A percentile compares a stretch with the other conserved stretches of the same genome.
These are phyloP conservation scores for Patella ulyssiponensis DNA, from an alignment of 2,888 invertebrate species.

Conservation along the genomic window DNA sequence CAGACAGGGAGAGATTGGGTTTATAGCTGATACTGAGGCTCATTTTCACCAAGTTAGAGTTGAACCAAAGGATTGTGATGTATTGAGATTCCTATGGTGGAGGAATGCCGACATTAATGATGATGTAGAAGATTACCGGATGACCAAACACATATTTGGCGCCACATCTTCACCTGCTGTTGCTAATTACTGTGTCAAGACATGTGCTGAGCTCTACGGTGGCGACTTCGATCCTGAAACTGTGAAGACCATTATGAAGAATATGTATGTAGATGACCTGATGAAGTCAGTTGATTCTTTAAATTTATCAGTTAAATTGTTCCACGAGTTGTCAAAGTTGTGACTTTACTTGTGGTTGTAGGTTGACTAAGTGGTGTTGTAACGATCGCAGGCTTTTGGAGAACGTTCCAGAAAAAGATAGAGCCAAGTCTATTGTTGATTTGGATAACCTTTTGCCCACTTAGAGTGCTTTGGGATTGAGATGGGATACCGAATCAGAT, in stretches of 20 bases:
- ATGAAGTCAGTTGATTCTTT: too few relatives aligned
- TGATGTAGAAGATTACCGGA: background rate
- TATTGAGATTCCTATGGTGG: background rate
- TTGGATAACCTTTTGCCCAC: background rate
- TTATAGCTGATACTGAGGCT: too few relatives aligned
- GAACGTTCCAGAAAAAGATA: background rate
- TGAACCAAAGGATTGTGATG: background rate
- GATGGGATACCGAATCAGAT: too few relatives aligned
- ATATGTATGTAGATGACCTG: too few relatives aligned
- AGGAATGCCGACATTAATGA: background rate
- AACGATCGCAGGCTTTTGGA: background rate
- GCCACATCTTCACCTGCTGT: background rate
- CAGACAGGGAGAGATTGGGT: too few relatives aligned
- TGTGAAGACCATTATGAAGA: too few relatives aligned
- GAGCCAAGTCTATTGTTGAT: background rate
- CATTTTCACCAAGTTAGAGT: too few relatives aligned
- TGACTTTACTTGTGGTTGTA: background rate
- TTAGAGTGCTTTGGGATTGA: background rate
- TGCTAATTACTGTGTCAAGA: background rate
- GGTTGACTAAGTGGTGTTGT: background rate
- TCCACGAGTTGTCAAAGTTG: background rate
- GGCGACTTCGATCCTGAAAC: too few relatives aligned
- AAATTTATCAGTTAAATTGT: too few relatives aligned
- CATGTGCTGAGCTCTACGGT: background rate
- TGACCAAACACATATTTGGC: constrained; percentile 1